These are phyloP conservation scores for Ptychochromis oligacanthus DNA, from an alignment of 2,113 vertebrate species.

Conservation along the genomic window DNA sequence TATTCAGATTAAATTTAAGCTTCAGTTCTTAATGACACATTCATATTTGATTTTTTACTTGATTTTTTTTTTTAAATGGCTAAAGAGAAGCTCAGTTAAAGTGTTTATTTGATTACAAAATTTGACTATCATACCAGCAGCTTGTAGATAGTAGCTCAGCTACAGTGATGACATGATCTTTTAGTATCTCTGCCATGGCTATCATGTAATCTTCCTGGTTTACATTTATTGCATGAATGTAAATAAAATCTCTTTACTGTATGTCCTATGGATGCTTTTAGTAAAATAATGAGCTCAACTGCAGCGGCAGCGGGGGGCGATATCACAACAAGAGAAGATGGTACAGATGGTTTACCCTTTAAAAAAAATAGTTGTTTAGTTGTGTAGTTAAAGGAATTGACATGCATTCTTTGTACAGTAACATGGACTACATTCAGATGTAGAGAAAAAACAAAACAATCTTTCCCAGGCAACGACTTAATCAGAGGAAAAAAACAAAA, in stretches of 20 bases:
- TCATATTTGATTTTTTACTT: too few species aligned
- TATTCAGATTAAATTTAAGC: not conserved
- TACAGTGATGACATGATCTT: not conserved
- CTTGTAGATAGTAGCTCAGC: not conserved
- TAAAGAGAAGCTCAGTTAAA: not conserved
- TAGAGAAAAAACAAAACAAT: not conserved
- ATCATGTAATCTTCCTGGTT: not conserved
- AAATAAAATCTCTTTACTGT: not conserved
- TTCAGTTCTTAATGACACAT: not conserved
- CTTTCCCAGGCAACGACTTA: not conserved
- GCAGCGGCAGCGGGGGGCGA: not conserved
- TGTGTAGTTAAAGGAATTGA: not conserved
- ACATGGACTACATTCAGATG: too few species aligned
- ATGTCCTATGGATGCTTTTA: not conserved
- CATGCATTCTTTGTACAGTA: too few species aligned
- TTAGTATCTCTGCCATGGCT: not conserved
- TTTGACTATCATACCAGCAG: not conserved
- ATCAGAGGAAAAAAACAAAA: not conserved
- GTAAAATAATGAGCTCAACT: not conserved
- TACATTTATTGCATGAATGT: not conserved
- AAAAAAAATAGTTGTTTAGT: not conserved
- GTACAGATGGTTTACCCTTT: not conserved
- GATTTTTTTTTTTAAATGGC: not conserved
- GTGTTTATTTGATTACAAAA: not conserved
- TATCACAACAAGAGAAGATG: not conserved